Conservation (phyloP, 2,797 vertebrate genomes). For the Ammospiza maritima region DNA sequence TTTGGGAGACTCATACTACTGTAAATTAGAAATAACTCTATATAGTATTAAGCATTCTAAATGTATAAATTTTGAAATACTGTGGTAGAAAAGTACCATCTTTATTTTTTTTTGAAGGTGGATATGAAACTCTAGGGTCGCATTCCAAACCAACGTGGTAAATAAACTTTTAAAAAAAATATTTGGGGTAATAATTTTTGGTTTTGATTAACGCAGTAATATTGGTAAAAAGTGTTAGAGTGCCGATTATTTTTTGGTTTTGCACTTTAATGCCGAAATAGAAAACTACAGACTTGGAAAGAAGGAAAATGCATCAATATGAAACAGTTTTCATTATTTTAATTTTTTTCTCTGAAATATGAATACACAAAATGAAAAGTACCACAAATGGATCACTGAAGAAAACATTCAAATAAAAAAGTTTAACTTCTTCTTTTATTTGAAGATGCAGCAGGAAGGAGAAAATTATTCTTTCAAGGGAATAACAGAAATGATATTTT, state of each 20-base stretch:
- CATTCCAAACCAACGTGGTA: not conserved
- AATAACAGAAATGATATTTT: slow-evolving; percentile 47
- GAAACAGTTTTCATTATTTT: not conserved
- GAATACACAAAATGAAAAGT: not conserved
- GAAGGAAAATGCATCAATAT: not conserved
- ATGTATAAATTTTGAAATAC: not conserved
- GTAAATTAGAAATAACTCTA: slow-evolving; percentile 19
- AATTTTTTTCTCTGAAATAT: not conserved
- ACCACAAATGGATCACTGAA: not conserved
- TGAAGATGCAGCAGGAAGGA: not conserved
- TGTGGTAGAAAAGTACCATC: not conserved
- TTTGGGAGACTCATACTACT: not conserved
- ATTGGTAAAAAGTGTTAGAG: not conserved
- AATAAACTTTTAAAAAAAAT: not conserved
- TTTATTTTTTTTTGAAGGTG: not conserved
- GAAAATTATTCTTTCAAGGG: not conserved
- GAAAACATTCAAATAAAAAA: slow-evolving; percentile 27
- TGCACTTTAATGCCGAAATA: not conserved
- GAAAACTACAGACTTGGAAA: not conserved
- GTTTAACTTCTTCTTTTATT: slow-evolving; percentile 31
- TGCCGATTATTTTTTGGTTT: not conserved
- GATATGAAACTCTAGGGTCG: not conserved
- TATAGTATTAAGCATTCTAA: not conserved
- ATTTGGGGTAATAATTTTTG: not conserved
- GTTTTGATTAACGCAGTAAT: not conserved